phyloP scores from a whole-genome alignment of 2,113 vertebrate species.

The Desmodus rotundus region DNA sequence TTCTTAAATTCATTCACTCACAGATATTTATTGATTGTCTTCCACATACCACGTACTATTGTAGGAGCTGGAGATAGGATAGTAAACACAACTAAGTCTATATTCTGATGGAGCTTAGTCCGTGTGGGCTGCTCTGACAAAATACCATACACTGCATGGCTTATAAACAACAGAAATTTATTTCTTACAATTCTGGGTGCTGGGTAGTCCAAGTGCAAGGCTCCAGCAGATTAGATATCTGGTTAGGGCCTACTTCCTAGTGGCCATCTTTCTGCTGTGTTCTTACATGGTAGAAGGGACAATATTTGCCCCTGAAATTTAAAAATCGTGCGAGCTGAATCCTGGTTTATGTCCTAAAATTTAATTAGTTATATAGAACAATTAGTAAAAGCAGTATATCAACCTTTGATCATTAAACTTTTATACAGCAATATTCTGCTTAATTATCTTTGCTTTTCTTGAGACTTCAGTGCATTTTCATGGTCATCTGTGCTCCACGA shows the following conservation, averaged over 20 bases:
- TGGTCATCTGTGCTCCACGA: neutral
- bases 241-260: neutral
- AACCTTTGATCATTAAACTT: constrained; percentile 50
- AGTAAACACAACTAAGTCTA: neutral
- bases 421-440: neutral
- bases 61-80: neutral
- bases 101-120: neutral
- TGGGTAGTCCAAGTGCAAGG: neutral
- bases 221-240: neutral
- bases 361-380: constrained; percentile 7
- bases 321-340: neutral
- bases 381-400: neutral
- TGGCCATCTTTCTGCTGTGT: neutral
- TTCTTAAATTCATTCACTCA: neutral
- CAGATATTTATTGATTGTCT: neutral
- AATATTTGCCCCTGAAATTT: neutral
- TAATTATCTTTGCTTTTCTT: constrained; percentile 42
- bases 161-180: too few relatives aligned
- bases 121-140: neutral
- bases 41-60: neutral
- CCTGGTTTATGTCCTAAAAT: neutral
- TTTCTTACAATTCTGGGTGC: neutral
- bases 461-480: constrained; percentile 12
- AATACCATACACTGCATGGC: too few relatives aligned
- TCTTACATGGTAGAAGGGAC: neutral